Base-by-base conservation (phyloP, 53 echinoderm and acorn worm genomes). In the Temnopleurus reevesii region DNA sequence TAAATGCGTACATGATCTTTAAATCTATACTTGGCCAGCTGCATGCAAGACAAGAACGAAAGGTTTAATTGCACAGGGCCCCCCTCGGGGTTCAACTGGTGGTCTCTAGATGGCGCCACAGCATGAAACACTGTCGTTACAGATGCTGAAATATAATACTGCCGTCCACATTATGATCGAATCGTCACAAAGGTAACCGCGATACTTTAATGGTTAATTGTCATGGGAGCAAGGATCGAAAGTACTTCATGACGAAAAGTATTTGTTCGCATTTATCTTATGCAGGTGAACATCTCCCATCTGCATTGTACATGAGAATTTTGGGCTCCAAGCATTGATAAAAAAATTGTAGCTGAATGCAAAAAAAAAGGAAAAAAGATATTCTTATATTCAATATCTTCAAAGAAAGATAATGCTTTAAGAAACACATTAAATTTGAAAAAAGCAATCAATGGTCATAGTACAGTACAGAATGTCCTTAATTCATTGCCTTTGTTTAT, bases 91-190 rank as follows among this genome's bases (percentile, higher is more conserved):
- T 21, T 38, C 38, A 71, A n/a, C 71, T 38, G 71, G 36, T 41
- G n/a, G 71, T 71, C 71, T 38, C 71, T 21, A 71, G 71, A 71
- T 36, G 71, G 71, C 71, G 71, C 23, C 23, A n/a, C 36, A 1
- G 41, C 43, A 43, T 41, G 71, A 7, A 71, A 71, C 71, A 71
- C 27, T 41, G 38, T 71, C 71, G 71, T 9, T 38, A 71, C 71
- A 21, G 23, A 71, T n/a, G 43, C 41, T 23, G 18, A n/a, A 36
- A 71, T 71, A 38, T 31, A 71, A 71, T 71, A 36, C 5, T 36
- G 71, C 23, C 41, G 10, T 38, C n/a, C n/a, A 21, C n/a, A 71
- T 71, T 21, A 71, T 21, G 41, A 41, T 12, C 71, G n/a, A n/a
- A n/a, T n/a, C 41, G 71, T 41, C 71, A 71, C n/a, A 38, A 7